Percentiles rank a stretch among this genome's conserved stretches.
These are phyloP conservation scores for Strongylocentrotus purpuratus DNA, from an alignment of 35 echinoderm and acorn worm genomes.

Conservation along the genomic window DNA sequence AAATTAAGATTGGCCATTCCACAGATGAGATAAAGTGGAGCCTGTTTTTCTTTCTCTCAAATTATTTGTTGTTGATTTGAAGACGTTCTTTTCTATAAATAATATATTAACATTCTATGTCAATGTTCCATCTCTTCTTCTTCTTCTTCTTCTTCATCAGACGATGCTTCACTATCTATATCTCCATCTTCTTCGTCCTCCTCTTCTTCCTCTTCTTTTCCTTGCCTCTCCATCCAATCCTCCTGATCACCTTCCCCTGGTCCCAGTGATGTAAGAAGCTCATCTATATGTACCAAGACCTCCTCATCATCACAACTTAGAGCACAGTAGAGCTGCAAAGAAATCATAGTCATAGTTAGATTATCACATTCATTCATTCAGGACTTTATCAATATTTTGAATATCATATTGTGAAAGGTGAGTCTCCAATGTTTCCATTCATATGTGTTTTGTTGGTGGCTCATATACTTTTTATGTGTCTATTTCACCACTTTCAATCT, in stretches of 20 bases:
- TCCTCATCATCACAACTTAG: slow-evolving; percentile 74
- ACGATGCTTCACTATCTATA: slow-evolving; percentile 48
- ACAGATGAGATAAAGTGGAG: too few relatives aligned
- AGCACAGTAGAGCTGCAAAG: slow-evolving; percentile 61
- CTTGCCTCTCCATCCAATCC: slow-evolving; percentile 61
- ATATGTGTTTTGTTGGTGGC: too few relatives aligned
- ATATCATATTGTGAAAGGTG: too few relatives aligned
- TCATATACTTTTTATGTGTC: too few relatives aligned
- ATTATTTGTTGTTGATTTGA: neutral
- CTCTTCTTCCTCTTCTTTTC: slow-evolving; percentile 48
- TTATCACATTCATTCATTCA: too few relatives aligned
- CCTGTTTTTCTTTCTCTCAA: neutral
- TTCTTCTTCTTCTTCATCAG: slow-evolving; percentile 55
- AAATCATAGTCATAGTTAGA: neutral
- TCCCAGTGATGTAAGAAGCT: slow-evolving; percentile 71
- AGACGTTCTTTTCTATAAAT: neutral
- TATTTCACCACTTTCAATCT: too few relatives aligned
- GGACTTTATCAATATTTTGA: too few relatives aligned
- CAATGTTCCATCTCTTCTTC: slow-evolving; percentile 74
- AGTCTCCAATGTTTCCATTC: too few relatives aligned
- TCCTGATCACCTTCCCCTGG: slow-evolving; percentile 83
- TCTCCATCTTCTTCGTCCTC: slow-evolving; percentile 63
- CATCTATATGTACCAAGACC: slow-evolving; percentile 70
- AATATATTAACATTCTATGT: neutral
- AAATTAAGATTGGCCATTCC: too few relatives aligned